These are phyloP conservation scores for Drosophila vallismaia DNA, from an alignment of 2,888 invertebrate genomes.

Conservation along the genomic window DNA sequence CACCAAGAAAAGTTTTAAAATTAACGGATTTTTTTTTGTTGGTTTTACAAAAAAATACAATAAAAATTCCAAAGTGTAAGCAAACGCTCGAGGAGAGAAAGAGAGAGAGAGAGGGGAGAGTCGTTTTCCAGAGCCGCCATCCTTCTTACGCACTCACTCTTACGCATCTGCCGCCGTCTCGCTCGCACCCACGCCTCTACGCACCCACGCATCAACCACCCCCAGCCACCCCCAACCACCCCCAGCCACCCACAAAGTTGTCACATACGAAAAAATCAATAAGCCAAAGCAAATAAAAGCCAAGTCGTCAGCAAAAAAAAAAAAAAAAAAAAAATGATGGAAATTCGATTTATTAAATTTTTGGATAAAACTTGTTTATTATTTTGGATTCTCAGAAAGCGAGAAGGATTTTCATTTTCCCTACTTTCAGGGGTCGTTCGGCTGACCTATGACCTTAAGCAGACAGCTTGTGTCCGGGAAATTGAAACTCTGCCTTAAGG, in stretches of 20 bases:
- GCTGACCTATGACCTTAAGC: too few species aligned
- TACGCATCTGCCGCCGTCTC: constrained; percentile 51
- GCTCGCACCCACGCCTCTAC: constrained; percentile 38
- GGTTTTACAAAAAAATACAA: neutral
- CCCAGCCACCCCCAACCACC: constrained; percentile 12
- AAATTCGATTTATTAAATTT: neutral
- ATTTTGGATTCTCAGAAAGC: neutral
- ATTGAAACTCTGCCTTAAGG: too few species aligned
- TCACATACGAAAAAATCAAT: constrained; percentile 62
- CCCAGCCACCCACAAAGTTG: constrained; percentile 36
- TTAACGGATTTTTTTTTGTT: neutral
- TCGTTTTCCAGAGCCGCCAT: constrained; percentile 18
- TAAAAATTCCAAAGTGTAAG: constrained; percentile 29
- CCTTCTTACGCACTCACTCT: constrained; percentile 35
- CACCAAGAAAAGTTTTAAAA: constrained; percentile 13
- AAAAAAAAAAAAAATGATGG: constrained; percentile 7
- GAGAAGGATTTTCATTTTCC: too few species aligned
- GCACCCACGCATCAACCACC: constrained; percentile 4
- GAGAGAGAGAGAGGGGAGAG: constrained; percentile 9
- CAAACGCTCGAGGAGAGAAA: constrained; percentile 1
- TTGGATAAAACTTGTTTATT: neutral
- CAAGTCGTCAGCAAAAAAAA: neutral
- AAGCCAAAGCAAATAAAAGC: constrained; percentile 36
- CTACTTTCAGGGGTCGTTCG: too few species aligned
- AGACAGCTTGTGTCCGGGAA: too few species aligned